Base-by-base conservation (phyloP, 2,888 invertebrate species). In the Apodemia hepburni region DNA sequence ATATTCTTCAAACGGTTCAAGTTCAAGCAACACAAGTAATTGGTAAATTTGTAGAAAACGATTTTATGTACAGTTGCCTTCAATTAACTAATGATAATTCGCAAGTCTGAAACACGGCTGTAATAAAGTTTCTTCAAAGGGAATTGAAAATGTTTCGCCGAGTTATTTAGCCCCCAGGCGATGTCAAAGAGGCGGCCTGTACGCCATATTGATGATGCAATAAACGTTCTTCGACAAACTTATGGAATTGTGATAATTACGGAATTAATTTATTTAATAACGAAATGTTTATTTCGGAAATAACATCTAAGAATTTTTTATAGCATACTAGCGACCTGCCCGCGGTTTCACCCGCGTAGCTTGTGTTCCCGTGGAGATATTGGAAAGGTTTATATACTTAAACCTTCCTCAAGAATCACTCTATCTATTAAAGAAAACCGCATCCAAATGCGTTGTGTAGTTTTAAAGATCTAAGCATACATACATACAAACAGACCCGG, bases 171-270 rank as follows among this genome's bases (percentile, higher is more conserved):
- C 22, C 51, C 5, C 51, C 3, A 29, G 12, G 29, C 59, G 60
- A 54, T 60, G 57, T 59, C 33, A 38, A 60, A 63, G 54, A 49
- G 54, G 57, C 57, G 57, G n/a, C 54, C 54, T 4, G 27, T 27
- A 15, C 15, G 54, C 22, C 22, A 54, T 54, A 54, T 27, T 29
- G 27, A 18, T 54, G 27, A 22, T 12, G 27, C 54, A 27, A 57
- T 57, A 27, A 27, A 57, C 22, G 27, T 54, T 51, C 12, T 5
- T 15, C 27, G 4, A 57, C 11, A 27, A 22, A 15, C 9, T 15
- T 15, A 29, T n/a, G 27, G 27, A 54, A 27, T 54, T 54, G 12
- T 12, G 27, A 22, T 54, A 54, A 7, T 54, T 27, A 22, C 3
- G 54, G 15, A 54, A 18, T 18, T 18, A 17, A 47, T 17, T 49